Percentiles rank a stretch among this genome's conserved stretches.
Evolutionary conservation across 1,140 invertebrate species (phyloP).

Genomic region (Myzus persicae): DNA sequence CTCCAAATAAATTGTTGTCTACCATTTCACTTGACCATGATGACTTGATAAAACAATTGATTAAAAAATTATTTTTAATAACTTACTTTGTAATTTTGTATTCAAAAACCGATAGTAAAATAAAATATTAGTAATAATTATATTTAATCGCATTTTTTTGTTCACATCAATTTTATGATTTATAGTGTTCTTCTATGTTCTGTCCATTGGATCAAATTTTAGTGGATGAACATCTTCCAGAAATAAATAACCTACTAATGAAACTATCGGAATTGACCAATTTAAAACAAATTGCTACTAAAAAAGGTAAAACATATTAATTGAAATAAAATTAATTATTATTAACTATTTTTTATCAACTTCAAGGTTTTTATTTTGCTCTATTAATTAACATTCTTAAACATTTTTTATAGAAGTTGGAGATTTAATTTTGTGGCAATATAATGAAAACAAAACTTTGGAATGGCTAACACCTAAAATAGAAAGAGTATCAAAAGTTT

Average conservation of each 20-base stretch:
- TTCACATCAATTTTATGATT: background rate
- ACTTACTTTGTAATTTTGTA: too few relatives aligned
- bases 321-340: background rate
- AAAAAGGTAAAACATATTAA: slow-evolving; percentile 38
- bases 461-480: slow-evolving; percentile 77
- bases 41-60: too few relatives aligned
- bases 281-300: background rate
- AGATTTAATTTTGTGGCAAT: slow-evolving; percentile 78
- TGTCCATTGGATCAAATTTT: slow-evolving; percentile 54
- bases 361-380: background rate
- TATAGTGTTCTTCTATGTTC: slow-evolving; percentile 48
- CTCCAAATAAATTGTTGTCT: background rate
- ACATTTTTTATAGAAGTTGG: slow-evolving; percentile 66
- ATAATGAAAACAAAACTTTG: slow-evolving; percentile 78
- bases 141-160: too few relatives aligned
- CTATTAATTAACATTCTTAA: background rate
- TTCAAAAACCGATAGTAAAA: too few relatives aligned
- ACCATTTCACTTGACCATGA: too few relatives aligned
- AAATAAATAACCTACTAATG: slow-evolving; percentile 31
- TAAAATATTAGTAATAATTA: too few relatives aligned
- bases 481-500: slow-evolving; percentile 69
- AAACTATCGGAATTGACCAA: slow-evolving; percentile 13
- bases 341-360: background rate
- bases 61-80: too few relatives aligned
- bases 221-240: slow-evolving; percentile 32